These are phyloP conservation scores for Hymenopus coronatus DNA, from an alignment of 2,888 invertebrate species.

Conservation along the genomic window DNA sequence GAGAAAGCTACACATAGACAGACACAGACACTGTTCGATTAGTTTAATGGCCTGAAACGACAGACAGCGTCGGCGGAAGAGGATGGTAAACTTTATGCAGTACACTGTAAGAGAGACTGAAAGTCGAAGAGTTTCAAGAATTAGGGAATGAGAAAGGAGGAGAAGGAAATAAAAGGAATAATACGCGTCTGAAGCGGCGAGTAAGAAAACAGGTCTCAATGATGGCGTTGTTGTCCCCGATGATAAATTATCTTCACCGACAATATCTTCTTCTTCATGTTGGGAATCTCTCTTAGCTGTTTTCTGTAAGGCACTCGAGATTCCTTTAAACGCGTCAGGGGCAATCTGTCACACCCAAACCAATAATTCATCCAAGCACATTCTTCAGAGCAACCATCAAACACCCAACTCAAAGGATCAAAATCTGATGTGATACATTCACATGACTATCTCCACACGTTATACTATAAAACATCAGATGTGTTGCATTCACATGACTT, in stretches of 20 bases:
- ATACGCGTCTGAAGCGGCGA: not conserved
- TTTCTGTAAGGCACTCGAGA: not conserved
- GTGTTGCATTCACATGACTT: too few species aligned
- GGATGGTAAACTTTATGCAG: not conserved
- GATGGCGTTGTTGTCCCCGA: not conserved
- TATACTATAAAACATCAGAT: too few species aligned
- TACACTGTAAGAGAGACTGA: not conserved
- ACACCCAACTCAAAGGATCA: not conserved
- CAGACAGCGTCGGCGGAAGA: not conserved
- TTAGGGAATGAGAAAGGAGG: not conserved
- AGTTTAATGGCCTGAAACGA: constrained; percentile 15
- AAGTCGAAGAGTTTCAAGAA: not conserved
- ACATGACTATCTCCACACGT: too few species aligned
- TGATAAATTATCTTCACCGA: constrained; percentile 9
- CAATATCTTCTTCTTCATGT: constrained; percentile 1
- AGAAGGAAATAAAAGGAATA: not conserved
- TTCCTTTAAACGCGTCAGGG: not conserved
- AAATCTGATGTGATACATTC: too few species aligned
- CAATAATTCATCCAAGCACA: not conserved
- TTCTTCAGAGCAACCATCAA: not conserved
- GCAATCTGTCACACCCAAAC: not conserved
- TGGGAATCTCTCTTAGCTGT: not conserved
- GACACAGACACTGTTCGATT: not conserved
- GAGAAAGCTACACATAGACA: not conserved
- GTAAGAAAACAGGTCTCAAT: not conserved